These are phyloP conservation scores for Odontamblyopus lacepedii DNA, from an alignment of 2,797 vertebrate genomes.

Conservation along the genomic window DNA sequence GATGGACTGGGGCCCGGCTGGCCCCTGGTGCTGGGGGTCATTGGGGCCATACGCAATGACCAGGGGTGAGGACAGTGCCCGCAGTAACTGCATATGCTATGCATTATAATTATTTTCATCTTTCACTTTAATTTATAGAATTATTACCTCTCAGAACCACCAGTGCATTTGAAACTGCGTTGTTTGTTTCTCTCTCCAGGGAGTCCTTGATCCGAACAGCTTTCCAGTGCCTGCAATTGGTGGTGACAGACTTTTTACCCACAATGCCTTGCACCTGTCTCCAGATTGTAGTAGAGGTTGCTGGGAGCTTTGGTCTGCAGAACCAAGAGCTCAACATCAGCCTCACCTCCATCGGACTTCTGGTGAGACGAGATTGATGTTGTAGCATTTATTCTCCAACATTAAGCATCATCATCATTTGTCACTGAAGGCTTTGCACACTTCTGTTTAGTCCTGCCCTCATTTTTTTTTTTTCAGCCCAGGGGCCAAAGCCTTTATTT, in stretches of 20 bases:
- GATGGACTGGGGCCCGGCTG: slow-evolving; percentile 96
- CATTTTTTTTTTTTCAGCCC: no score
- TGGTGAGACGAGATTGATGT: slow-evolving; percentile 78
- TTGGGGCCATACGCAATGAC: slow-evolving; percentile 97
- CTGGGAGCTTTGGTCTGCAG: slow-evolving; percentile 97
- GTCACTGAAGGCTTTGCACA: no score
- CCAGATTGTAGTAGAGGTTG: slow-evolving; percentile 97
- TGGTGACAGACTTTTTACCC: slow-evolving; percentile 98
- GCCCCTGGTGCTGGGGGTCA: slow-evolving; percentile 96
- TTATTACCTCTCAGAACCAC: background rate
- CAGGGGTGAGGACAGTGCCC: slow-evolving; percentile 85
- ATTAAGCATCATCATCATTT: background rate
- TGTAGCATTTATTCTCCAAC: background rate
- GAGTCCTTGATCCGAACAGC: slow-evolving; percentile 97
- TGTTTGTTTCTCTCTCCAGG: slow-evolving; percentile 58
- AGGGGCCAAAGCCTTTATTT: no score
- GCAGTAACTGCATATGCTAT: background rate
- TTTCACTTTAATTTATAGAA: no score
- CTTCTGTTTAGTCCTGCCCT: no score
- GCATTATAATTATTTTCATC: no score
- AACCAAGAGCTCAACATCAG: slow-evolving; percentile 99
- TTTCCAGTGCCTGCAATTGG: slow-evolving; percentile 99
- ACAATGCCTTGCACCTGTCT: slow-evolving; percentile 98
- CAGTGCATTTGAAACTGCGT: background rate
- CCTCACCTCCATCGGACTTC: slow-evolving; percentile 95